These are phyloP conservation scores for Halesus radiatus DNA, from an alignment of 1,140 invertebrate species.

Conservation along the genomic window DNA sequence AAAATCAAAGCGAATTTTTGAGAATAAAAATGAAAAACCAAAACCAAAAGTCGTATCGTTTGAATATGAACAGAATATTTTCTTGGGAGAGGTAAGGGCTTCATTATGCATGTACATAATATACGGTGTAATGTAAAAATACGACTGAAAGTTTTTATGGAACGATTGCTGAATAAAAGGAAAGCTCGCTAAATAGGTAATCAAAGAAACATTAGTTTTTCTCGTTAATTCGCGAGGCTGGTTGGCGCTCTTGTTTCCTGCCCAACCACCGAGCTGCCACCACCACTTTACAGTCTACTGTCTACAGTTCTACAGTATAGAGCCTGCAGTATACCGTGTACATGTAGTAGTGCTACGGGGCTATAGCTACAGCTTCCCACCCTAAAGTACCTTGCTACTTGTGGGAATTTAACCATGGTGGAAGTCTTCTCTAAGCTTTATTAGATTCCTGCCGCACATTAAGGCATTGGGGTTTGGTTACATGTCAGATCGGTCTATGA, in stretches of 20 bases:
- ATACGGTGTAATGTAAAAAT: too few species aligned
- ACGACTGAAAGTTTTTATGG: neutral
- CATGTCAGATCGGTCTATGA: slow-evolving; percentile 33
- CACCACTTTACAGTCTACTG: too few species aligned
- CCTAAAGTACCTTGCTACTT: neutral
- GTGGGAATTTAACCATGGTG: slow-evolving; percentile 13
- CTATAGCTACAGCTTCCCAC: neutral
- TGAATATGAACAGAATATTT: too few species aligned
- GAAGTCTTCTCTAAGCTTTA: slow-evolving; percentile 52
- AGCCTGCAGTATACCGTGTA: too few species aligned
- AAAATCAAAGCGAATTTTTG: too few species aligned
- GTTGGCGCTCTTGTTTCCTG: neutral
- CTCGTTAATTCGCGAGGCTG: slow-evolving; percentile 37
- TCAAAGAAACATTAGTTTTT: slow-evolving; percentile 55
- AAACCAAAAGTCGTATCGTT: too few species aligned
- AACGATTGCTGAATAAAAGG: slow-evolving; percentile 40
- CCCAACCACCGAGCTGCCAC: neutral
- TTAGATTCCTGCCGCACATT: slow-evolving; percentile 53
- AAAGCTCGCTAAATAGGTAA: slow-evolving; percentile 49
- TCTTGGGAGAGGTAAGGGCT: too few species aligned
- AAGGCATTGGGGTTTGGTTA: slow-evolving; percentile 38
- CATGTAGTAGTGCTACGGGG: too few species aligned
- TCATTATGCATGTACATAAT: too few species aligned
- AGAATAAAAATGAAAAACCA: too few species aligned
- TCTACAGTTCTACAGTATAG: too few species aligned